Evolutionary conservation across 2,113 vertebrate species (phyloP).

Genomic region (Pygoscelis adeliae): DNA sequence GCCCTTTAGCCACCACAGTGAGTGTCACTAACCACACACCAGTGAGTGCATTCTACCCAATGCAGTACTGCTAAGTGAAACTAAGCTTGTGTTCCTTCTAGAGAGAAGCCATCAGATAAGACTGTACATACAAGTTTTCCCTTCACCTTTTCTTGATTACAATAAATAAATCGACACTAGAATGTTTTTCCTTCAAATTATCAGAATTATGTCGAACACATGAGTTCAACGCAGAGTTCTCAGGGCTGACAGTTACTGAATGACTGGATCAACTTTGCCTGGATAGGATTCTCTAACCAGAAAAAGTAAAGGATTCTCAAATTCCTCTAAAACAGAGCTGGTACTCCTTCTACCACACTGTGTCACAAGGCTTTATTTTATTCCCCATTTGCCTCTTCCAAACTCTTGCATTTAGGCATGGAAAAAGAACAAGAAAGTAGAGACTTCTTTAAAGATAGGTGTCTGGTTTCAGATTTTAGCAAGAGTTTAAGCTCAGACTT

Average conservation of each 20-base stretch:
- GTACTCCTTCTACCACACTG: neutral
- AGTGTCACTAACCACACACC: too few relatives aligned
- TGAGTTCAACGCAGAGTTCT: neutral
- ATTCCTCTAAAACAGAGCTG: neutral
- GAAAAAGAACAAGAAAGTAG: neutral
- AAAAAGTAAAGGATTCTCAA: neutral
- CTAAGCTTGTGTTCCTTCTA: neutral
- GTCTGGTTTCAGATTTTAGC: neutral
- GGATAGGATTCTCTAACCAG: neutral
- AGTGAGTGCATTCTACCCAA: neutral
- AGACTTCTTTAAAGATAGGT: neutral
- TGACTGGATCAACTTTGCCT: neutral
- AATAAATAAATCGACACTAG: neutral
- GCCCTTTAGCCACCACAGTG: neutral
- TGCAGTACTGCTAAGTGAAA: neutral
- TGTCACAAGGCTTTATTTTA: neutral
- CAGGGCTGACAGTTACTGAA: neutral
- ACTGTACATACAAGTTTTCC: fast-evolving
- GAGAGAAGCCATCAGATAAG: neutral
- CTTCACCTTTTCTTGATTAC: neutral
- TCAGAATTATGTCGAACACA: neutral
- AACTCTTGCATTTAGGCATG: neutral
- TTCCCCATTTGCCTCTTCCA: neutral
- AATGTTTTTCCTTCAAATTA: neutral
- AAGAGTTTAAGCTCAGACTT: neutral